Percentiles rank a stretch among this genome's conserved stretches.
Conservation (phyloP, 2,888 invertebrate species). For the Cosmorhoe ocellata region DNA sequence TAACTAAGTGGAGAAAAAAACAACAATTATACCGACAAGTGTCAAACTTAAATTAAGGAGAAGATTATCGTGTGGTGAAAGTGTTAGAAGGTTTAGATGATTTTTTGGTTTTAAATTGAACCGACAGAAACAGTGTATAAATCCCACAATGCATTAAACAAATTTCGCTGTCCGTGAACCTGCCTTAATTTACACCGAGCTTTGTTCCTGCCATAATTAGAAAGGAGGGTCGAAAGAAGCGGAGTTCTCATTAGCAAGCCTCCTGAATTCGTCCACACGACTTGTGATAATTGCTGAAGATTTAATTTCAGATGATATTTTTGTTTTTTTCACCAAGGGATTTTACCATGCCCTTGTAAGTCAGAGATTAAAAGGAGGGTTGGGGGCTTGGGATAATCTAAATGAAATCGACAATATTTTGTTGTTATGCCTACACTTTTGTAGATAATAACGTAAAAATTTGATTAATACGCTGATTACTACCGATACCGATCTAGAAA, state of each 20-base stretch:
- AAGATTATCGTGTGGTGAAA: too few relatives aligned
- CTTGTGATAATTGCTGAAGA: constrained; percentile 21
- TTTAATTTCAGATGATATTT: constrained; percentile 21
- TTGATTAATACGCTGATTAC: too few relatives aligned
- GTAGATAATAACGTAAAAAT: too few relatives aligned
- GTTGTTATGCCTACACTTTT: neutral
- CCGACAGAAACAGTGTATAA: constrained; percentile 12
- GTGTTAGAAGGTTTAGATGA: neutral
- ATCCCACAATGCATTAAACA: constrained; percentile 23
- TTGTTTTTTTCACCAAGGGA: constrained; percentile 11
- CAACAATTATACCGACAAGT: too few relatives aligned
- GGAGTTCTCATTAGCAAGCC: constrained; percentile 46
- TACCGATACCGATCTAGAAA: too few relatives aligned
- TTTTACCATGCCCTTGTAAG: neutral
- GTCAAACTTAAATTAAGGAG: too few relatives aligned
- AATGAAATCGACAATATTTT: constrained; percentile 5
- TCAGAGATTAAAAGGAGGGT: neutral
- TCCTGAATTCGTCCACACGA: constrained; percentile 26
- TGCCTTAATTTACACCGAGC: constrained; percentile 31
- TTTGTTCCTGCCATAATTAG: constrained; percentile 48
- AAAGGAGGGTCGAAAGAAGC: constrained; percentile 38
- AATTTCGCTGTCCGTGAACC: constrained; percentile 16
- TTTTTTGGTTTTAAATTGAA: neutral
- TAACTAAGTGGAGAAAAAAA: too few relatives aligned
- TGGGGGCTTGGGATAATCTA: neutral